These are phyloP conservation scores for Dicrostonyx torquatus DNA, from an alignment of 2,797 vertebrate species.

Conservation along the genomic window DNA sequence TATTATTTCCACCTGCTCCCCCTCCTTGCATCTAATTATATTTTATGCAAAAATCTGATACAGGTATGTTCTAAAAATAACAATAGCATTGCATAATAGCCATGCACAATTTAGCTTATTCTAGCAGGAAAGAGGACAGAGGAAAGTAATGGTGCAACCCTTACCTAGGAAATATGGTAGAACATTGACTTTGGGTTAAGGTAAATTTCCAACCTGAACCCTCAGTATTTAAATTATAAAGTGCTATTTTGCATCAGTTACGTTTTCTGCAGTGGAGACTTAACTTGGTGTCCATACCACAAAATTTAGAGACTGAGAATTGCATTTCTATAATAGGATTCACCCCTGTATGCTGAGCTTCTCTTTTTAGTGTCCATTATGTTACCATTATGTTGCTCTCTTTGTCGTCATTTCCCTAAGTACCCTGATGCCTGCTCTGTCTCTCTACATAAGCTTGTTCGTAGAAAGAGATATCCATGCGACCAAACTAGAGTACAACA, in stretches of 20 bases:
- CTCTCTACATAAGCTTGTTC: not conserved
- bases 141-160: not conserved
- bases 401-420: not conserved
- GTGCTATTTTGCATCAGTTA: not conserved
- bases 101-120: conserved; percentile 9
- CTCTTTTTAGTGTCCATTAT: too few relatives aligned
- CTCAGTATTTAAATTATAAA: not conserved
- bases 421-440: too few relatives aligned
- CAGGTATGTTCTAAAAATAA: not conserved
- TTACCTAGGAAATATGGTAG: conserved; percentile 1
- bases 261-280: not conserved
- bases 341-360: not conserved
- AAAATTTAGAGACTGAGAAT: not conserved
- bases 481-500: not conserved
- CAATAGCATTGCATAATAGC: conserved; percentile 48
- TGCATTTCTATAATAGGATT: not conserved
- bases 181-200: conserved; percentile 23
- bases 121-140: conserved; percentile 23
- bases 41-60: not conserved
- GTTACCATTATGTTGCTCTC: not conserved
- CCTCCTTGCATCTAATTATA: not conserved
- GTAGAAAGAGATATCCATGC: not conserved
- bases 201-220: not conserved
- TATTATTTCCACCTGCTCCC: not conserved
- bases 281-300: not conserved